Evolutionary conservation across 2,888 invertebrate genomes (phyloP).

Genomic region (Ectropis crepuscularia): DNA sequence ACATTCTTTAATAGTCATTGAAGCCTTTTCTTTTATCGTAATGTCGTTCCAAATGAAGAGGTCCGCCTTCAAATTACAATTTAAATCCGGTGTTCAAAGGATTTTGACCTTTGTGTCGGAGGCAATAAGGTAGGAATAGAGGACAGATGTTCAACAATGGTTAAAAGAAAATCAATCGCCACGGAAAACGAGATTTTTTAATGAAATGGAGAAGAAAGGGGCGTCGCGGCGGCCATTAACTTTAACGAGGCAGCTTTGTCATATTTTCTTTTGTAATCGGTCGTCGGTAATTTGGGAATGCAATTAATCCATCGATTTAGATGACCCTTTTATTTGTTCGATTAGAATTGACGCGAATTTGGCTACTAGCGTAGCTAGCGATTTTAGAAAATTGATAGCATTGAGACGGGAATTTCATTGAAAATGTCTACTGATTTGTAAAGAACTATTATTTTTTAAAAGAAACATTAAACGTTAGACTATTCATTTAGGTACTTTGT

Average conservation of each 20-base stretch:
- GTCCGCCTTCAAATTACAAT: constrained; percentile 53
- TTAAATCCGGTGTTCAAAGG: constrained; percentile 24
- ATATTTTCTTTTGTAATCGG: constrained; percentile 76
- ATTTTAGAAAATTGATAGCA: constrained; percentile 8
- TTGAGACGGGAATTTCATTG: not conserved
- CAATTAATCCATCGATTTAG: constrained; percentile 62
- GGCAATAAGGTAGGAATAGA: constrained; percentile 44
- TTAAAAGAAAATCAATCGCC: constrained; percentile 75
- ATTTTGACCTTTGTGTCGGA: constrained; percentile 25
- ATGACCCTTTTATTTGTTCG: constrained; percentile 45
- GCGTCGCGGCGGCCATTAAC: constrained; percentile 73
- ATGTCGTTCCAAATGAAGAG: constrained; percentile 72
- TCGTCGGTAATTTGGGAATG: constrained; percentile 59
- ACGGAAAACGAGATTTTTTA: constrained; percentile 73
- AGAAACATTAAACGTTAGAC: too few species aligned
- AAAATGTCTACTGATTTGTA: not conserved
- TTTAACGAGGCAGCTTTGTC: constrained; percentile 79
- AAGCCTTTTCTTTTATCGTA: constrained; percentile 74
- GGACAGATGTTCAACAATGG: constrained; percentile 51
- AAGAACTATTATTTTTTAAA: not conserved
- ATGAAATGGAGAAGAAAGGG: constrained; percentile 77
- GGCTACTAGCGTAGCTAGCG: too few species aligned
- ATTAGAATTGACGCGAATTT: constrained; percentile 17
- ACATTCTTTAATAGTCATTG: constrained; percentile 63
- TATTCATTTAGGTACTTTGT: too few species aligned